A percentile compares a stretch with the other conserved stretches of the same genome.
These are phyloP conservation scores for Hyaena hyaena DNA, from an alignment of 2,113 vertebrate genomes.

Conservation along the genomic window DNA sequence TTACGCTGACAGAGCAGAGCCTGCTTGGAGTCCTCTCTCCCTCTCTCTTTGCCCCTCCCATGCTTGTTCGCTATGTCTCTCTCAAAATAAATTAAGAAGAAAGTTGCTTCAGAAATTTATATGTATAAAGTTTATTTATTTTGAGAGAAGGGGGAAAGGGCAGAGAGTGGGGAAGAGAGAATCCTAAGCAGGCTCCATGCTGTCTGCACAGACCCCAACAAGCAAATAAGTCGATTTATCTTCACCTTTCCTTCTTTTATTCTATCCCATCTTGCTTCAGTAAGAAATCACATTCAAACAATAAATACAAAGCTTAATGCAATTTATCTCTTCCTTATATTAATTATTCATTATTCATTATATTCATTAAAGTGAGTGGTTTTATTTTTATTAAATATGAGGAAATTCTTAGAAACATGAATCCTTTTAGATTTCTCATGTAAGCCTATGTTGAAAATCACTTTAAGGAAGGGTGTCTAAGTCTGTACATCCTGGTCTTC, in stretches of 20 bases:
- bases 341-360: no score
- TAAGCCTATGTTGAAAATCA: background rate
- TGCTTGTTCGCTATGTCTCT: no score
- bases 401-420: background rate
- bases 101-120: no score
- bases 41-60: no score
- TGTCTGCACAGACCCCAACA: no score
- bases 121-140: no score
- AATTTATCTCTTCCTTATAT: background rate
- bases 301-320: background rate
- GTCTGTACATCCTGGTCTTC: background rate
- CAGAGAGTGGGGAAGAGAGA: no score
- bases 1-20: no score
- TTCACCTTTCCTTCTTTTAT: background rate
- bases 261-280: background rate
- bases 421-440: background rate
- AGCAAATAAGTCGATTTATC: background rate
- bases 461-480: background rate
- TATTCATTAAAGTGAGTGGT: background rate
- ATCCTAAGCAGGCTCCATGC: no score
- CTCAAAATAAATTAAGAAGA: no score
- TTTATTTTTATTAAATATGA: background rate
- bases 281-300: background rate
- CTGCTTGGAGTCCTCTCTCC: no score
- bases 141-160: no score